A percentile compares a stretch with the other conserved stretches of the same genome.
Evolutionary conservation across 2,888 invertebrate species (phyloP).

Genomic region (Watsonalla cultraria): DNA sequence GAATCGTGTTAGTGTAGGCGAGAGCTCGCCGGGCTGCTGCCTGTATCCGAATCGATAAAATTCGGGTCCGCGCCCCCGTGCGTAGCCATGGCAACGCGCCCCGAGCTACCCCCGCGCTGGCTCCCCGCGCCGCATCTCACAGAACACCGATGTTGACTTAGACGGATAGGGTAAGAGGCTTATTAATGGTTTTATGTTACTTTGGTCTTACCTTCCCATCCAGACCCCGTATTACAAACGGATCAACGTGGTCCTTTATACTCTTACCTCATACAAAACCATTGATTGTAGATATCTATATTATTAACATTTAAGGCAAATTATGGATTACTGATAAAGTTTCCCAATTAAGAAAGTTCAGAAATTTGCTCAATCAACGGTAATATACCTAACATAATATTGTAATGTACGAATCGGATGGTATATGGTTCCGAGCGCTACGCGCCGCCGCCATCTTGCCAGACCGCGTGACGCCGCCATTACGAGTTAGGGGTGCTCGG

Average conservation of each 20-base stretch:
- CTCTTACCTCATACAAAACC: constrained; percentile 3
- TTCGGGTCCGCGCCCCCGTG: constrained; percentile 75
- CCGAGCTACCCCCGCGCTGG: constrained; percentile 38
- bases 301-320: no score
- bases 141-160: constrained; percentile 76
- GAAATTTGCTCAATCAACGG: no score
- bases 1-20: constrained; percentile 73
- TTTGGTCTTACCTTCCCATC: constrained; percentile 51
- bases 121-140: constrained; percentile 53
- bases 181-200: constrained; percentile 77
- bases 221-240: constrained; percentile 19
- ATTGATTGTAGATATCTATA: no score
- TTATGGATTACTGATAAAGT: no score
- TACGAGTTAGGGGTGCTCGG: constrained; percentile 58
- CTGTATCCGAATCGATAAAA: constrained; percentile 77
- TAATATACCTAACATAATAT: no score
- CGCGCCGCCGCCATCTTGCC: constrained; percentile 59
- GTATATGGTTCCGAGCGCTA: constrained; percentile 7
- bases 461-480: constrained; percentile 79
- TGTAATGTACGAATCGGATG: no score
- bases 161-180: constrained; percentile 78
- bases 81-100: constrained; percentile 64
- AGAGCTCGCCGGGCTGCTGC: constrained; percentile 70
- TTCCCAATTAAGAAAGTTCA: no score
- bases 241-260: constrained; percentile 12